Evolutionary conservation across 2,797 vertebrate genomes (phyloP).

Genomic region (Phaenicophaeus curvirostris): DNA sequence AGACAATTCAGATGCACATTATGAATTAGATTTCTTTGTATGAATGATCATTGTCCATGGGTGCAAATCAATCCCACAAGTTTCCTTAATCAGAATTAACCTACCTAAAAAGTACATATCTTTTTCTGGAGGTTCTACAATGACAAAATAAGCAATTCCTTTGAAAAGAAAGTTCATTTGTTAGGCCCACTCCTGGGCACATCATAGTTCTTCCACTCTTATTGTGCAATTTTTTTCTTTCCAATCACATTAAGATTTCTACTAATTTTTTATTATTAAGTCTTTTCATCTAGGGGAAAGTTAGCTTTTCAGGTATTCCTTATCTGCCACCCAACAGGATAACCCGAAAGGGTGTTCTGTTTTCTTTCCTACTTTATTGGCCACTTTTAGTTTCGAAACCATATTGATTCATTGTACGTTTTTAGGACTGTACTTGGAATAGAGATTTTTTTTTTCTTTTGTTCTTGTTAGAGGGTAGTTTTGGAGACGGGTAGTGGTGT

Average conservation of each 20-base stretch:
- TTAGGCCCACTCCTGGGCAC: background rate
- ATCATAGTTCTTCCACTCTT: background rate
- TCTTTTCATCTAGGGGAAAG: background rate
- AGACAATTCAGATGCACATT: background rate
- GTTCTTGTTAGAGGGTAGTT: background rate
- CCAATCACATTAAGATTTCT: background rate
- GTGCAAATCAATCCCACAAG: background rate
- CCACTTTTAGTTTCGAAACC: background rate
- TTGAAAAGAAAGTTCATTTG: background rate
- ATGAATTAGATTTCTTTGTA: background rate
- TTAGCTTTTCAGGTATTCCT: background rate
- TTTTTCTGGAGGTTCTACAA: background rate
- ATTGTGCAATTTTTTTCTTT: background rate
- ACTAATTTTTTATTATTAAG: background rate
- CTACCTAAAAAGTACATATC: background rate
- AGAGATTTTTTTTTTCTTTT: background rate
- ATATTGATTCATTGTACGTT: background rate
- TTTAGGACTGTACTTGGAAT: background rate
- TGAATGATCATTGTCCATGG: background rate
- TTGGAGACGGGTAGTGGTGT: background rate
- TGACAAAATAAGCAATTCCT: background rate
- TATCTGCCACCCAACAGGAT: background rate
- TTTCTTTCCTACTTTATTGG: background rate
- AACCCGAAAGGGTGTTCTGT: background rate
- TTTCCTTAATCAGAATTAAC: background rate